Base-by-base conservation (phyloP, 2,113 vertebrate genomes). In the Pampusana beccarii region DNA sequence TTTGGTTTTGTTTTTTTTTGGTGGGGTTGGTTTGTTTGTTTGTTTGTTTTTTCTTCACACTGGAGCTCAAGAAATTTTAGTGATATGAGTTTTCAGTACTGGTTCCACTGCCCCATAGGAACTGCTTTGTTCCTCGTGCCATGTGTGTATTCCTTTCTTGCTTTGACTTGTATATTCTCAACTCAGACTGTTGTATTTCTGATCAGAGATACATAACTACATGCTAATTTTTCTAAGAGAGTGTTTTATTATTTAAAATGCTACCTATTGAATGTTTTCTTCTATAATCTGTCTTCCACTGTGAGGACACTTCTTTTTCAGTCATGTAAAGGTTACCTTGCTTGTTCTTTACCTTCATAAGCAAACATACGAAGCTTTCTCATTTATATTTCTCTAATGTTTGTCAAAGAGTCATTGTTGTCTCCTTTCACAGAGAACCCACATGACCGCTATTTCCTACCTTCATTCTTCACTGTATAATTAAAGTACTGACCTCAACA, bases 51-150 rank as follows among this genome's bases (percentile, higher is more conserved):
- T 40, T 79, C 62, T 54, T 36, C 38, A 40, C 21, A 20, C 46
- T 40, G 44, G 21, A 64, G 57, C 40, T 85, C 48, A 82, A 74
- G 91, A 82, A 66, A 15, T 38, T 46, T 21, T 36, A n/a, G n/a
- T 40, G 29, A 62, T 56, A 5, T 40, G 11, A 51, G 25, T 1
- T 82, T 80, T 81, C 42, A 16, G 33, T 92, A 29, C 61, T 19
- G 13, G n/a, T 36, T 93, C 33, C 44, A 54, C 65, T 91, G 44
- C 24, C 86, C 29, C 60, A 19, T 33, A 34, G 60, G 40, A 88
- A 33, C 19, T 0, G 0, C 44, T 61, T 88, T 80, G 28, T 20
- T 72, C 58, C 50, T 73, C 0, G 0, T 10, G 50, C 10, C 13
- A 13, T 10, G 28, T 62, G 11, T 40, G 6, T 74, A 16, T 60